Base-by-base conservation (phyloP, 30 jellyfish, hydroid and myxozoan species). In the Chrysaora quinquecirrha region DNA sequence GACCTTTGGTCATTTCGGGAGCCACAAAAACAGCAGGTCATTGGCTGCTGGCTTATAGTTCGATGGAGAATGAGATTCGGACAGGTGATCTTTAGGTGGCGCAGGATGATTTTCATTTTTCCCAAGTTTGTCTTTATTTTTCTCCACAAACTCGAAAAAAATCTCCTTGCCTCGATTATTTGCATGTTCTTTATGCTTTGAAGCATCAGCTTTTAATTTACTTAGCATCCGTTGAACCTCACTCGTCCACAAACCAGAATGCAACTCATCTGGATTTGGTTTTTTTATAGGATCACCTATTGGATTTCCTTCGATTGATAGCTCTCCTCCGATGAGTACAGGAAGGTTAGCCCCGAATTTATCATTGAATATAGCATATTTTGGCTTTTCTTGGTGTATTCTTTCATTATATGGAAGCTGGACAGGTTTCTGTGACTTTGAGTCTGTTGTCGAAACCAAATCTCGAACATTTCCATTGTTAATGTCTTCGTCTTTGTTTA, bases 221-320 rank as follows among this genome's bases (percentile, higher is more conserved):
- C 48, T 43, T 3, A 64, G 18, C 46, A 64, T 67, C 25, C 68
- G 9, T 20, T 52, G 27, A 1, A 79, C 90, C 50, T 80, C 90
- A 1, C 43, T 80, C 0, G 90, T 65, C 90, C 90, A 80, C 67
- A 67, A 29, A 34, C 68, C 68, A 3, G 29, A 16, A 48, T 80
- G 62, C 25, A 67, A 49, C 84, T 65, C 77, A 67, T 80, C 90
- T 2, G 90, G 90, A 33, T 80, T 69, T 16, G 83, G 82, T 38
- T 25, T 78, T 29, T 49, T 80, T 1, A 33, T 52, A 11, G 83
- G 77, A 28, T 80, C 82, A 28, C 81, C 80, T 2, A 29, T 62
- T 2, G 73, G 73, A 20, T 31, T 30, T 4, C 43, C 29, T 16
- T 58, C 32, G 29, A 48, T 49, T 27, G 50, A 64, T 7, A 66